Conservation (phyloP, 2,113 vertebrate genomes). For the Todiramphus saurophagus region DNA sequence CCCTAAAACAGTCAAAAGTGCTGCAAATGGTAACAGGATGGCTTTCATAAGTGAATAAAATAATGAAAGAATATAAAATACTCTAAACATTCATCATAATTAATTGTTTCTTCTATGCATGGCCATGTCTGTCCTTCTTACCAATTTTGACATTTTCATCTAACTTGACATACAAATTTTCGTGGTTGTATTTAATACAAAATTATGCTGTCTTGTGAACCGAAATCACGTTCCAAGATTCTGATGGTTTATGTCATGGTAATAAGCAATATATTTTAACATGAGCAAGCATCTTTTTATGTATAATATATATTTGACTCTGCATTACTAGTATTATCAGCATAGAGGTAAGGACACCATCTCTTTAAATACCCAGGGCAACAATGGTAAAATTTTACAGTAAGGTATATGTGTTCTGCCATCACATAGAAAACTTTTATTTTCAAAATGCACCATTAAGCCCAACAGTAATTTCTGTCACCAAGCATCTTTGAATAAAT, state of each 20-base stretch:
- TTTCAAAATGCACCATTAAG: neutral
- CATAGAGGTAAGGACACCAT: neutral
- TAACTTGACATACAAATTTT: neutral
- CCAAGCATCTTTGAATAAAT: neutral
- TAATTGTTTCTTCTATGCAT: neutral
- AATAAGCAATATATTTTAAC: neutral
- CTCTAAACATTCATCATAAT: neutral
- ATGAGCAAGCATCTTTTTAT: neutral
- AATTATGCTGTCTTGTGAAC: neutral
- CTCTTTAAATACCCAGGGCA: neutral
- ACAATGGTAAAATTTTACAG: neutral
- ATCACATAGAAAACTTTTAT: neutral
- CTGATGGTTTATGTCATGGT: neutral
- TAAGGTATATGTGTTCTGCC: neutral
- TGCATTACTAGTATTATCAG: neutral
- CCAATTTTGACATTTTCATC: neutral
- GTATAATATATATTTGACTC: neutral
- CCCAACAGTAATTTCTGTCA: neutral
- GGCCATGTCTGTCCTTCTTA: neutral
- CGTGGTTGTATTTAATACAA: neutral
- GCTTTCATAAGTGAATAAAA: neutral
- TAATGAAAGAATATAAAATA: neutral
- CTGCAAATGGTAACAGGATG: neutral
- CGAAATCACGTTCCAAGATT: neutral
- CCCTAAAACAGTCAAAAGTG: neutral